Conservation (phyloP, 2,113 vertebrate species). For the Leucoraja erinaceus region DNA sequence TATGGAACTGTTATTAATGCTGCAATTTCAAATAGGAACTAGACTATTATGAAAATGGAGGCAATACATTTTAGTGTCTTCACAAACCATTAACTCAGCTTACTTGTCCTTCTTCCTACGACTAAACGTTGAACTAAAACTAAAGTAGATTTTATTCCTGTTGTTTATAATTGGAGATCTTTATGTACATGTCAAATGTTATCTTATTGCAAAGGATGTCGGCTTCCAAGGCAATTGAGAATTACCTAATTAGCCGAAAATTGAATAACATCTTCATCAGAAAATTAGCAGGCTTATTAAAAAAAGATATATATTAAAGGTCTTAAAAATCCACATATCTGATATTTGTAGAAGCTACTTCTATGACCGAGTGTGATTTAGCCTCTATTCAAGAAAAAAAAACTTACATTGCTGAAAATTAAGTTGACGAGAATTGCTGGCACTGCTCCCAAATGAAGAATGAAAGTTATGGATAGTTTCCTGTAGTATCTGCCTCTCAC, state of each 20-base stretch:
- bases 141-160: not conserved
- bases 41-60: not conserved
- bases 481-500: slow-evolving; percentile 91
- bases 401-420: slow-evolving; percentile 74
- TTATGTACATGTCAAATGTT: not conserved
- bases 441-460: slow-evolving; percentile 94
- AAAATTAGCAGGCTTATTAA: not conserved
- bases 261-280: not conserved
- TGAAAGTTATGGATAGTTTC: slow-evolving; percentile 98
- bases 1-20: not conserved
- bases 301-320: not conserved
- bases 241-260: not conserved
- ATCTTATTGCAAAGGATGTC: not conserved
- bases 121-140: not conserved
- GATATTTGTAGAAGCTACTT: not conserved
- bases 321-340: not conserved
- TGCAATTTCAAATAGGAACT: not conserved
- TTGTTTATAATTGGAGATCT: not conserved
- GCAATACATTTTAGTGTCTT: not conserved
- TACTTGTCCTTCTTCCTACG: not conserved
- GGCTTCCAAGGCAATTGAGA: not conserved
- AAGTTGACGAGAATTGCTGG: slow-evolving; percentile 78
- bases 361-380: not conserved
- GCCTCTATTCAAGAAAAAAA: not conserved
- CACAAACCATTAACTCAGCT: not conserved